Conservation (phyloP, 2,797 vertebrate genomes). For the Poecilia velifera region DNA sequence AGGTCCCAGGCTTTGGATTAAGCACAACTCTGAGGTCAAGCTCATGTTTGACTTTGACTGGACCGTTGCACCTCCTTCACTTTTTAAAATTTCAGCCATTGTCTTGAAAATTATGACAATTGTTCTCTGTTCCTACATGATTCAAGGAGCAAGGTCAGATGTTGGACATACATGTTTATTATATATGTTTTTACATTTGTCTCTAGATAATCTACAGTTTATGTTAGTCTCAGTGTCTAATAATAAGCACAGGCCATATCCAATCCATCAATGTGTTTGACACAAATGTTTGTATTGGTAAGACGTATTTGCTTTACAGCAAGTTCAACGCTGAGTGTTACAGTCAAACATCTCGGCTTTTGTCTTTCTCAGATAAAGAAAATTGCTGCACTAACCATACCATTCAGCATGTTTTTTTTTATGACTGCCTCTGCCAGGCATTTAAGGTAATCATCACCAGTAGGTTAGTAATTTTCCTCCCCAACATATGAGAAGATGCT, state of each 20-base stretch:
- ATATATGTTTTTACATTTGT: background rate
- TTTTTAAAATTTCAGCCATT: background rate
- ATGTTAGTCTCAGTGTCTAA: background rate
- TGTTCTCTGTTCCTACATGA: background rate
- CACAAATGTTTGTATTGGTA: background rate
- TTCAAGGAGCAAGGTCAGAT: background rate
- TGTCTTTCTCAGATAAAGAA: background rate
- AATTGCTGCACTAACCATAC: background rate
- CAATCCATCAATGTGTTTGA: background rate
- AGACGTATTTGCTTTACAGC: background rate
- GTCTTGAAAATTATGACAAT: background rate
- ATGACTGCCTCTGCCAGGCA: background rate
- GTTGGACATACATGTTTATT: background rate
- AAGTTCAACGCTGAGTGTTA: background rate
- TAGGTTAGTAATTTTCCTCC: background rate
- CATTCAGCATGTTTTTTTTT: background rate
- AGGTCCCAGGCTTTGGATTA: background rate
- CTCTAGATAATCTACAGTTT: background rate
- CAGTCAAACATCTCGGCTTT: background rate
- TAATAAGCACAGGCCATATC: background rate
- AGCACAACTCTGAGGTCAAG: background rate
- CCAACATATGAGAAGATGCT: background rate
- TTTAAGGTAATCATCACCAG: background rate
- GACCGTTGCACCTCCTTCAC: background rate
- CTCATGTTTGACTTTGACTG: background rate